phyloP scores from a whole-genome alignment of 2,113 vertebrate species.

The Hemiscyllium ocellatum region DNA sequence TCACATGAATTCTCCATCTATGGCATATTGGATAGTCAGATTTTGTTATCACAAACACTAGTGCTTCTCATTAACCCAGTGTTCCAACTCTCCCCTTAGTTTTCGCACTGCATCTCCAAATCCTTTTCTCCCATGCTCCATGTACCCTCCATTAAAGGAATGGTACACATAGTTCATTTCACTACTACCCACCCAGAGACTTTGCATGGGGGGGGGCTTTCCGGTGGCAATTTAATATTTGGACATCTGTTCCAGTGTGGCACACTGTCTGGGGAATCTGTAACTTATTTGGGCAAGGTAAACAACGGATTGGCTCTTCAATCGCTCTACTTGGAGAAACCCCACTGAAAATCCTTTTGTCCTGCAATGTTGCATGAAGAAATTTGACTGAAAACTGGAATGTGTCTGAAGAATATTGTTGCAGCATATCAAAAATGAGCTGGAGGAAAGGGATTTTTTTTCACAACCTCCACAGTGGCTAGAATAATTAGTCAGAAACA shows the following conservation, averaged over 20 bases:
- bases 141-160: background rate
- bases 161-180: background rate
- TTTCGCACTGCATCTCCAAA: background rate
- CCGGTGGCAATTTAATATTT: background rate
- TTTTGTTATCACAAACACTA: background rate
- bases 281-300: background rate
- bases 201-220: background rate
- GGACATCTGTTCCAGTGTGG: background rate
- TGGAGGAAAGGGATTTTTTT: background rate
- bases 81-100: background rate
- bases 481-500: background rate
- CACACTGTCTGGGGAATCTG: background rate
- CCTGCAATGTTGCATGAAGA: background rate
- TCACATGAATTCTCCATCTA: background rate
- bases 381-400: background rate
- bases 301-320: background rate
- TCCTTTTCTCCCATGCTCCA: background rate
- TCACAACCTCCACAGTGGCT: background rate
- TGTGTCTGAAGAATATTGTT: background rate
- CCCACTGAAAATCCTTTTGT: background rate
- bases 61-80: background rate
- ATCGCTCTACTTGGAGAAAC: background rate
- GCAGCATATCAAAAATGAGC: background rate
- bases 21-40: background rate
- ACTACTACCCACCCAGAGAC: background rate